Evolutionary conservation across 30 jellyfish, hydroid and myxozoan genomes (phyloP).

Genomic region (Sanderia malayensis): DNA sequence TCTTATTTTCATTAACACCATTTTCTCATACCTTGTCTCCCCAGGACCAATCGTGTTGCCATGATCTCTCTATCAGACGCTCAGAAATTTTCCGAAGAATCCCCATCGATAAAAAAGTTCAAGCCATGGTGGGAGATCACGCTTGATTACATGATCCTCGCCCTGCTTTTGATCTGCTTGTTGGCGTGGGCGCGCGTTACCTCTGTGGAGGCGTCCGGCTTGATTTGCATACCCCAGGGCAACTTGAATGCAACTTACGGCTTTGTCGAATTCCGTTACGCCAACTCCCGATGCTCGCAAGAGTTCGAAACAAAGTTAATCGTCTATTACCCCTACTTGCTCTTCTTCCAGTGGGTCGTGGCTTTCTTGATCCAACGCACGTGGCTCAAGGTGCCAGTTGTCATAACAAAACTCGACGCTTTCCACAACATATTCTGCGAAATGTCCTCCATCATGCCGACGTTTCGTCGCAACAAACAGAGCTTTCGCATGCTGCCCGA

Average conservation of each 20-base stretch:
- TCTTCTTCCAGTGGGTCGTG: slow-evolving; percentile 53
- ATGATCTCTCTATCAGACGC: slow-evolving; percentile 69
- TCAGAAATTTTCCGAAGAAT: slow-evolving; percentile 47
- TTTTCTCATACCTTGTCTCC: too few species aligned
- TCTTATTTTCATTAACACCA: too few species aligned
- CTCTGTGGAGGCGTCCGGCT: slow-evolving; percentile 72
- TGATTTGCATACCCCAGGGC: slow-evolving; percentile 49
- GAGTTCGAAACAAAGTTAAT: slow-evolving; percentile 61
- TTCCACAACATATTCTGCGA: slow-evolving; percentile 60
- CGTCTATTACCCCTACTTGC: slow-evolving; percentile 67
- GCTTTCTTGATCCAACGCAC: slow-evolving; percentile 57
- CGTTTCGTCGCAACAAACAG: slow-evolving; percentile 33
- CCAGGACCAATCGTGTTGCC: too few species aligned
- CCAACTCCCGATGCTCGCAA: slow-evolving; percentile 75
- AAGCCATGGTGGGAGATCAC: slow-evolving; percentile 85
- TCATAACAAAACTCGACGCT: slow-evolving; percentile 64
- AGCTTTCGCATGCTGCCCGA: slow-evolving; percentile 66
- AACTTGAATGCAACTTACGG: slow-evolving; percentile 31
- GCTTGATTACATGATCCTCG: slow-evolving; percentile 52
- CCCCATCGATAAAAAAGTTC: slow-evolving; percentile 54
- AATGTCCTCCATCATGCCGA: slow-evolving; percentile 54
- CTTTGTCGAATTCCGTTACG: slow-evolving; percentile 53
- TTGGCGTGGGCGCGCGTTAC: slow-evolving; percentile 74
- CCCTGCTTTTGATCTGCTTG: slow-evolving; percentile 42
- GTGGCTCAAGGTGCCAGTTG: slow-evolving; percentile 80